Percentiles rank a stretch among this genome's conserved stretches.
These are phyloP conservation scores for Sinelater perroti DNA, from an alignment of 2,888 invertebrate species.

Conservation along the genomic window DNA sequence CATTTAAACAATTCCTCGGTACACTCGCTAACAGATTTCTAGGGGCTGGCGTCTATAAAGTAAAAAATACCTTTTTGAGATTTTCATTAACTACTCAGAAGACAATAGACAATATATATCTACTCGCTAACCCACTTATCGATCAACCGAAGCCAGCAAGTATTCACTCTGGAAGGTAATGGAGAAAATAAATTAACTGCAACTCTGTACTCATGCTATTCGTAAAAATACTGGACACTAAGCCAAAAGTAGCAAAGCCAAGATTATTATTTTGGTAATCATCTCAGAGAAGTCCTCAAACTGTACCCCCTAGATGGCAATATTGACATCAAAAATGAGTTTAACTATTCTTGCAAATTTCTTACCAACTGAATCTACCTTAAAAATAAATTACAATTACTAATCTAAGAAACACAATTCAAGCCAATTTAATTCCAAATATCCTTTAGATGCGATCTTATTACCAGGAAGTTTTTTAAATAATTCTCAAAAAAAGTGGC, in stretches of 20 bases:
- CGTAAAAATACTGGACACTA: neutral
- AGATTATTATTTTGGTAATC: neutral
- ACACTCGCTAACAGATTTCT: too few relatives aligned
- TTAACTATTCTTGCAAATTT: neutral
- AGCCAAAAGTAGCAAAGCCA: neutral
- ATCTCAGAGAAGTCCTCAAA: neutral
- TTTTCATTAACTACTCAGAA: too few relatives aligned
- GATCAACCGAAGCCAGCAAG: too few relatives aligned
- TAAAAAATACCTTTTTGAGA: too few relatives aligned
- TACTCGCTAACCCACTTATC: too few relatives aligned
- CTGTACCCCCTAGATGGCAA: neutral
- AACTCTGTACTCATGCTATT: neutral
- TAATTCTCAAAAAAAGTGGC: neutral
- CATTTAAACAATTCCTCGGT: too few relatives aligned
- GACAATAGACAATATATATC: too few relatives aligned
- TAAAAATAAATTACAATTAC: neutral
- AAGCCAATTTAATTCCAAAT: neutral
- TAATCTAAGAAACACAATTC: neutral
- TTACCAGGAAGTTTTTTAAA: neutral
- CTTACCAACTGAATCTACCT: neutral
- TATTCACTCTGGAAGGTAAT: neutral
- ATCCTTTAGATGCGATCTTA: neutral
- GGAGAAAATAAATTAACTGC: neutral
- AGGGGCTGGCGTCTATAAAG: too few relatives aligned
- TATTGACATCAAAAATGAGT: neutral